Conservation (phyloP, 2,797 vertebrate genomes). For the Nothura maculosa region DNA sequence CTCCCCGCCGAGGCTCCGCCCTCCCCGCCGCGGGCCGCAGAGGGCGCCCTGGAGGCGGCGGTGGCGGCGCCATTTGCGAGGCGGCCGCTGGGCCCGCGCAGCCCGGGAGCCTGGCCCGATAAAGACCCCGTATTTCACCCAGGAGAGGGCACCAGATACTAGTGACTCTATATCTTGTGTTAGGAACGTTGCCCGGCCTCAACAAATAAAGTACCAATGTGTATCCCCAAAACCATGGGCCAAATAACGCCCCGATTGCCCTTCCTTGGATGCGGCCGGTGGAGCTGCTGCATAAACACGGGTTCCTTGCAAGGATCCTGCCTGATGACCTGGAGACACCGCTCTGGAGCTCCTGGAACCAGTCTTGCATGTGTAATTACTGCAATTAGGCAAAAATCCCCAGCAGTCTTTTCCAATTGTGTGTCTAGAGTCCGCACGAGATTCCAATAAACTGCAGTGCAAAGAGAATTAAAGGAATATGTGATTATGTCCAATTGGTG, state of each 20-base stretch:
- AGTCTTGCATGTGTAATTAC: background rate
- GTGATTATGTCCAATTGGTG: background rate
- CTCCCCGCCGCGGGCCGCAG: too few species aligned
- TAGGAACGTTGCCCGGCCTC: background rate
- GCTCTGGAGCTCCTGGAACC: background rate
- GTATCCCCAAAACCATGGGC: background rate
- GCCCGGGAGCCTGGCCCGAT: too few species aligned
- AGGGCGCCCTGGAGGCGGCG: too few species aligned
- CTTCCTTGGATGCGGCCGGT: background rate
- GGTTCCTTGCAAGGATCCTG: background rate
- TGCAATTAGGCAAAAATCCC: background rate
- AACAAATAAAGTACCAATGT: background rate
- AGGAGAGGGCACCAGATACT: too few species aligned
- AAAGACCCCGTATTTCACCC: too few species aligned
- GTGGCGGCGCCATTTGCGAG: background rate
- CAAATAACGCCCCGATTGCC: accelerated
- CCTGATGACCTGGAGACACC: background rate
- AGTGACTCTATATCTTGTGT: too few species aligned
- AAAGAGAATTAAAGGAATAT: background rate
- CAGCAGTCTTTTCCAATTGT: background rate
- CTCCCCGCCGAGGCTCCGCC: too few species aligned
- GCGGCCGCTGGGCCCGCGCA: too few species aligned
- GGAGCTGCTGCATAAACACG: background rate
- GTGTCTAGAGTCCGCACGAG: background rate
- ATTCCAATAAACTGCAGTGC: background rate